Conservation (phyloP, 2,113 vertebrate genomes). For the Pipa parva region DNA sequence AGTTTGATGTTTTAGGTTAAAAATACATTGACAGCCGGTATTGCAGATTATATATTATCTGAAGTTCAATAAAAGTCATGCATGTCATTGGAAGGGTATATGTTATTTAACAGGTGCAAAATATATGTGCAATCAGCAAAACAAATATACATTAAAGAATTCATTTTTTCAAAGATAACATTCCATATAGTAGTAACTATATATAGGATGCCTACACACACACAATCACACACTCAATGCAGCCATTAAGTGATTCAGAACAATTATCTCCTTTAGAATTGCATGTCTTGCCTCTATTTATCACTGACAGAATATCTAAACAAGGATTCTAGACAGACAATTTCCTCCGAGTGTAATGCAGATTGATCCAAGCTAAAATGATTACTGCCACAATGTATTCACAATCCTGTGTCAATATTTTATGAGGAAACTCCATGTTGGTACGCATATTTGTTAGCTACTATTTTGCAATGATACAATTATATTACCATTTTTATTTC, state of each 20-base stretch:
- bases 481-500: neutral
- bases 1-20: too few relatives aligned
- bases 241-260: neutral
- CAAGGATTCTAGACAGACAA: neutral
- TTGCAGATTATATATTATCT: too few relatives aligned
- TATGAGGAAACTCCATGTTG: constrained; percentile 12
- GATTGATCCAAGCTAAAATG: constrained; percentile 16
- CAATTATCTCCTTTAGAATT: neutral
- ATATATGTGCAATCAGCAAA: too few relatives aligned
- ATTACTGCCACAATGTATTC: constrained; percentile 26
- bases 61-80: too few relatives aligned
- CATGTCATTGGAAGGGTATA: too few relatives aligned
- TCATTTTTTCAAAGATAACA: too few relatives aligned
- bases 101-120: too few relatives aligned
- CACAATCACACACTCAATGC: neutral
- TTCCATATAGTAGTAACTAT: too few relatives aligned
- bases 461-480: neutral
- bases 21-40: too few relatives aligned
- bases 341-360: neutral
- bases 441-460: neutral
- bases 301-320: neutral
- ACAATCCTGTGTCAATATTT: constrained; percentile 11
- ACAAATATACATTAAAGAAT: too few relatives aligned
- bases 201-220: neutral
- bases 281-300: neutral